Base-by-base conservation (phyloP, 2,113 vertebrate genomes). In the Dermatemys mawii region DNA sequence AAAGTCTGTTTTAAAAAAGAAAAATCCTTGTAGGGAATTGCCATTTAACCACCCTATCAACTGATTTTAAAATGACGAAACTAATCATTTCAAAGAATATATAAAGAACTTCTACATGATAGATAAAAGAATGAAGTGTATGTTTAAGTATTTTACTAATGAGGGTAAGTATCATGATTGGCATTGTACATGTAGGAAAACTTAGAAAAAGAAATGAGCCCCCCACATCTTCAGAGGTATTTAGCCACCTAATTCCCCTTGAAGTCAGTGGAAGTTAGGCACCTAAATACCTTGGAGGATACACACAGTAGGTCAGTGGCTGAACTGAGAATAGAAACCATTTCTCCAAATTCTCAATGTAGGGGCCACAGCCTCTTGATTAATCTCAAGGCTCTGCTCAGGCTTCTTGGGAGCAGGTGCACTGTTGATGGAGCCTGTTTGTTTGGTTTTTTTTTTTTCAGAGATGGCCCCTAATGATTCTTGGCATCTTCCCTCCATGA, bases 401-500 rank as follows among this genome's bases (percentile, higher is more conserved):
- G 12, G 13, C 73, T 41, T 29, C 83, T 41, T 14, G 41, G 24
- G 22, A 73, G 49, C 44, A 32, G 60, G 26, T 29, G 3, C 17
- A 44, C 70, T 76, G 93, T 60, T 94, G 87, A 51, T 88, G 87
- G 84, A 55, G 78, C 76, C 67, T 81, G 85, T 84, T 13, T 32
- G 44, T 67, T 51, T 87, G 51, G 85, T 92, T 88, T 85, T 78
- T 51, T 87, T 55, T 87, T 92, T 88, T 85, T 78, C 91, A 75
- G 24, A 88, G 54, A 19, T 70, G 49, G 87, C 53, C 89, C 83
- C 89, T 88, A 78, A 86, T 16, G 60, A 87, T 83, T n/a, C 81
- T 67, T 16, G 9, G 60, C 35, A 70, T 24, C 11, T 27, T 46
- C 87, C 89, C 70, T 55, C 11, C 1, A 11, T 84, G 53, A 76